Conservation (phyloP, 2,113 vertebrate species). For the Heterocephalus glaber region DNA sequence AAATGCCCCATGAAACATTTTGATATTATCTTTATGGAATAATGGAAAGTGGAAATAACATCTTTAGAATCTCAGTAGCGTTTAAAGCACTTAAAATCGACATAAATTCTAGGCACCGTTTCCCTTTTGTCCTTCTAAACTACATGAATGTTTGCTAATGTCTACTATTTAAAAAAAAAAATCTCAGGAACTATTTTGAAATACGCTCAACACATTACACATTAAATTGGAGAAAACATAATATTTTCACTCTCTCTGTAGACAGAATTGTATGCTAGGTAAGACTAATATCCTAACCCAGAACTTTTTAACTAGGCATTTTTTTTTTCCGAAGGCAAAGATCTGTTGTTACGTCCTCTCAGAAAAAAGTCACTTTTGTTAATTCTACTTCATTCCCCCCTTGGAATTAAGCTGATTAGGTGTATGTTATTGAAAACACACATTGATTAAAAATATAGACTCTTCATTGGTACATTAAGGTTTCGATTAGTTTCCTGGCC, state of each 20-base stretch:
- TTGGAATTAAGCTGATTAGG: constrained; percentile 60
- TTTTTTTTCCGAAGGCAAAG: constrained; percentile 11
- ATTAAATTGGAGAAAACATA: constrained; percentile 1
- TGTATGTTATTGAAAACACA: constrained; percentile 62
- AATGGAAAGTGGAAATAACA: constrained; percentile 66
- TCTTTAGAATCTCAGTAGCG: constrained; percentile 73
- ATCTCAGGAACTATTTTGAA: constrained; percentile 57
- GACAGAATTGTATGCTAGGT: constrained; percentile 4
- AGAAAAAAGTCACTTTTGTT: constrained; percentile 49
- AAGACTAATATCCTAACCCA: constrained; percentile 16
- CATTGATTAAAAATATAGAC: constrained; percentile 60
- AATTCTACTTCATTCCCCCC: constrained; percentile 45
- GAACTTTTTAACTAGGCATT: constrained; percentile 32
- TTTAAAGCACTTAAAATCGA: constrained; percentile 71
- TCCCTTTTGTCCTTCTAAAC: background rate
- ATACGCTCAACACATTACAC: constrained; percentile 11
- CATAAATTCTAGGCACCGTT: constrained; percentile 63
- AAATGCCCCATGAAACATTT: constrained; percentile 21
- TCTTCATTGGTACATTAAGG: constrained; percentile 2
- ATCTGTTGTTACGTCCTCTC: background rate
- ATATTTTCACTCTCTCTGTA: constrained; percentile 46
- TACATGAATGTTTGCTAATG: constrained; percentile 57
- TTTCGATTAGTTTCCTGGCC: constrained; percentile 61
- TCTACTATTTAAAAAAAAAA: constrained; percentile 51
- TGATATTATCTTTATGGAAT: constrained; percentile 56